A percentile compares a stretch with the other conserved stretches of the same genome.
Evolutionary conservation across 1,140 invertebrate genomes (phyloP).

Genomic region (Apis laboriosa): DNA sequence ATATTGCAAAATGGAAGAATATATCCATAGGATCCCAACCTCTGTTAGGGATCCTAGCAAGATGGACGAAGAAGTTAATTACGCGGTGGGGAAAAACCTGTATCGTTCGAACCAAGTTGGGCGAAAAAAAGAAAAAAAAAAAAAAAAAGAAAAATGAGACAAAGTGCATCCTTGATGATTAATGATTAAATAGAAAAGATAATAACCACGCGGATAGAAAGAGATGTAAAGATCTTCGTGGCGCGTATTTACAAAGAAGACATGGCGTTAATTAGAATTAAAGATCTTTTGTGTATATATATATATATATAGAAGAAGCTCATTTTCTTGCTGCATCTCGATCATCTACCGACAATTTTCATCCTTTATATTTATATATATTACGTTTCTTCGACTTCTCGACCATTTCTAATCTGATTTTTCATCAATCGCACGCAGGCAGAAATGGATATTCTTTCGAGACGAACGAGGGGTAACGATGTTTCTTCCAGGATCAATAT

Average conservation of each 20-base stretch:
- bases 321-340: not conserved
- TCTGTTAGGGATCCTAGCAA: not conserved
- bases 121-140: not conserved
- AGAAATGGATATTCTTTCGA: too few relatives aligned
- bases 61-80: slow-evolving; percentile 9
- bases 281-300: not conserved
- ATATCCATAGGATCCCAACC: not conserved
- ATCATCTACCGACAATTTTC: too few relatives aligned
- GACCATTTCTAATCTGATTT: too few relatives aligned
- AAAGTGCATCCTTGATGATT: slow-evolving; percentile 10
- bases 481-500: too few relatives aligned
- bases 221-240: not conserved
- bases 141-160: not conserved
- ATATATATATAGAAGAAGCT: not conserved
- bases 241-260: not conserved
- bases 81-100: not conserved
- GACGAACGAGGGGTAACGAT: not conserved
- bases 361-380: too few relatives aligned
- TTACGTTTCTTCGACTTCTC: too few relatives aligned
- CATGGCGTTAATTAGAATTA: not conserved
- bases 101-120: not conserved
- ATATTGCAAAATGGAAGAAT: not conserved
- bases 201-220: not conserved
- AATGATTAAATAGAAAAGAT: slow-evolving; percentile 1
- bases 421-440: too few relatives aligned